Conservation (phyloP, 2,888 invertebrate species). For the Neoitamus cyanurus region DNA sequence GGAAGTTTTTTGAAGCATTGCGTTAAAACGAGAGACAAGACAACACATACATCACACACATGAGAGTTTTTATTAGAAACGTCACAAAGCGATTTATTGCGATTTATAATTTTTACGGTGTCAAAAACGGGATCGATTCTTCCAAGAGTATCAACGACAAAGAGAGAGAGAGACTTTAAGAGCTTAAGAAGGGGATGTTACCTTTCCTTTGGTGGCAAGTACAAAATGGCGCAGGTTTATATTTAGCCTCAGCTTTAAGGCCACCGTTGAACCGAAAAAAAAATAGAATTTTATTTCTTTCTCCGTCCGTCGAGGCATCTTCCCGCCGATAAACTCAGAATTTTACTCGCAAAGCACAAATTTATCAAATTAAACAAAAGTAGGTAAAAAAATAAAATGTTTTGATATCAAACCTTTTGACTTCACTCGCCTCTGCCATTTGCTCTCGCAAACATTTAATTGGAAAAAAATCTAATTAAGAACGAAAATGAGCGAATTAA, state of each 20-base stretch:
- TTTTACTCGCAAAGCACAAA: neutral
- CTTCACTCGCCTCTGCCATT: constrained; percentile 28
- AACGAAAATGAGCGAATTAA: constrained; percentile 3
- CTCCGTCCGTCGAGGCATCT: neutral
- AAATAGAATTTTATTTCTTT: neutral
- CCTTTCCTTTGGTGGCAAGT: neutral
- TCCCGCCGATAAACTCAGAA: neutral
- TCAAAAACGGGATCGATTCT: neutral
- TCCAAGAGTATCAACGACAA: too few relatives aligned
- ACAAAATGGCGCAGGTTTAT: neutral
- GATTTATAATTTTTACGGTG: neutral
- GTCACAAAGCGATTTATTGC: neutral
- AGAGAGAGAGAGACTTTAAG: neutral
- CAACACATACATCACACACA: neutral
- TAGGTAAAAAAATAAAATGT: neutral
- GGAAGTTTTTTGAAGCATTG: neutral
- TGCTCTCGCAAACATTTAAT: neutral
- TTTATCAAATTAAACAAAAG: neutral
- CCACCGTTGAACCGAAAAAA: neutral
- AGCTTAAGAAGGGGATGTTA: neutral
- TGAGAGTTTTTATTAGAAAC: neutral
- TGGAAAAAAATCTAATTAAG: neutral
- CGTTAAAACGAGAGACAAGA: neutral
- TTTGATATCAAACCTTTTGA: constrained; percentile 32
- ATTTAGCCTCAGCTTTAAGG: neutral